Evolutionary conservation across 2,888 invertebrate genomes (phyloP).

Genomic region (Osmoderma eremita): DNA sequence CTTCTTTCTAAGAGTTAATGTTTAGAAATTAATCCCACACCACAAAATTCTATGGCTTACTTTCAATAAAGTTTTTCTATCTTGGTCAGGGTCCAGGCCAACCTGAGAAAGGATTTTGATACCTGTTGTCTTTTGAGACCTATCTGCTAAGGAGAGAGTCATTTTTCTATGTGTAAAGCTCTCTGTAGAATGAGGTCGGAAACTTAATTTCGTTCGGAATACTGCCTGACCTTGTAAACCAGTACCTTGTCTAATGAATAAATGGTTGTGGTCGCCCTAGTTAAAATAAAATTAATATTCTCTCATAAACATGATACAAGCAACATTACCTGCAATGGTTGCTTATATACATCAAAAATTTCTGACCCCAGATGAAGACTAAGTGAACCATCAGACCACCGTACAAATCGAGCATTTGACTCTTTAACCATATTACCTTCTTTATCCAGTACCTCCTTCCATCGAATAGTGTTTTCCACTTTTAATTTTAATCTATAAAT

Average conservation of each 20-base stretch:
- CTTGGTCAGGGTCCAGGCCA: conserved; percentile 93
- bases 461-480: conserved; percentile 97
- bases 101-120: conserved; percentile 96
- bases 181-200: conserved; percentile 98
- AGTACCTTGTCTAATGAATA: conserved; percentile 97
- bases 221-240: conserved; percentile 98
- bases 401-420: conserved; percentile 94
- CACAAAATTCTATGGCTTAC: conserved; percentile 62
- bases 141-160: conserved; percentile 96
- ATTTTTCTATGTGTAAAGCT: conserved; percentile 99
- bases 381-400: conserved; percentile 98
- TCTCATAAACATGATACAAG: background rate
- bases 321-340: conserved; percentile 77
- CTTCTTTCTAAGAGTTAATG: conserved; percentile 80
- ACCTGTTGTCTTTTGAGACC: conserved; percentile 91
- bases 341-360: conserved; percentile 97
- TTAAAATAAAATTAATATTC: conserved; percentile 20
- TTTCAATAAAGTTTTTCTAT: conserved; percentile 90
- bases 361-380: conserved; percentile 96
- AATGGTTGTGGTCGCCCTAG: conserved; percentile 95
- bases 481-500: conserved; percentile 80
- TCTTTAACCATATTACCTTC: conserved; percentile 85
- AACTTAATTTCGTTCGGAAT: conserved; percentile 94
- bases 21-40: conserved; percentile 29
- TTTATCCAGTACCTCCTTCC: conserved; percentile 86